phyloP scores from a whole-genome alignment of 2,888 invertebrate genomes.

The Tupiocoris notatus region DNA sequence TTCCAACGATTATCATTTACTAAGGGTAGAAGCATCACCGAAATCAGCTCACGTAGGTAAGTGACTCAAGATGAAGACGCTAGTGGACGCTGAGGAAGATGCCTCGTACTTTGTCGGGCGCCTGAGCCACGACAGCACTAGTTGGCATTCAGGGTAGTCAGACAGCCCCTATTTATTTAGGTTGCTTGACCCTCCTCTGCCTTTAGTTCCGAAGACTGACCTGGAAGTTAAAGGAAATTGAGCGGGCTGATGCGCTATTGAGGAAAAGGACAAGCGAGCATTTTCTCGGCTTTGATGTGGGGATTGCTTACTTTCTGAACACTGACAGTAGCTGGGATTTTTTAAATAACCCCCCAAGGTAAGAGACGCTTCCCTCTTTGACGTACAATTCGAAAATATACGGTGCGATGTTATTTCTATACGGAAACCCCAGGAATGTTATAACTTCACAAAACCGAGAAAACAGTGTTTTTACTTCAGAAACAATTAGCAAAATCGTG shows the following conservation, averaged over 20 bases:
- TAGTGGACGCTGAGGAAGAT: background rate
- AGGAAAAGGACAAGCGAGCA: background rate
- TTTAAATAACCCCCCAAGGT: background rate
- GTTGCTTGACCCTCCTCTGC: background rate
- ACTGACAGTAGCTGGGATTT: background rate
- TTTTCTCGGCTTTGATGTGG: background rate
- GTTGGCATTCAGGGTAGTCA: constrained; percentile 9
- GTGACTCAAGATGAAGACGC: background rate
- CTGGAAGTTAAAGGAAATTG: background rate
- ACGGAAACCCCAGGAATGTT: too few species aligned
- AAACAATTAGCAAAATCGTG: too few species aligned
- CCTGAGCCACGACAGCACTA: background rate
- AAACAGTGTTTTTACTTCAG: too few species aligned
- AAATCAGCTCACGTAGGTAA: constrained; percentile 24
- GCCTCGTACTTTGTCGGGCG: background rate
- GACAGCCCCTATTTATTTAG: constrained; percentile 10
- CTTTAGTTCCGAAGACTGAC: background rate
- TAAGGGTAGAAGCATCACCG: too few species aligned
- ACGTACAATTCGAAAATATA: too few species aligned
- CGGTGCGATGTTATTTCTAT: too few species aligned
- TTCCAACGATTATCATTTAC: too few species aligned
- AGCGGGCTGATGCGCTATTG: background rate
- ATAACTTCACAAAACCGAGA: too few species aligned
- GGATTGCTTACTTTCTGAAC: background rate
- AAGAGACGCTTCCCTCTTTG: background rate